Base-by-base conservation (phyloP, 1,140 invertebrate species). In the Hylaeus anthracinus region DNA sequence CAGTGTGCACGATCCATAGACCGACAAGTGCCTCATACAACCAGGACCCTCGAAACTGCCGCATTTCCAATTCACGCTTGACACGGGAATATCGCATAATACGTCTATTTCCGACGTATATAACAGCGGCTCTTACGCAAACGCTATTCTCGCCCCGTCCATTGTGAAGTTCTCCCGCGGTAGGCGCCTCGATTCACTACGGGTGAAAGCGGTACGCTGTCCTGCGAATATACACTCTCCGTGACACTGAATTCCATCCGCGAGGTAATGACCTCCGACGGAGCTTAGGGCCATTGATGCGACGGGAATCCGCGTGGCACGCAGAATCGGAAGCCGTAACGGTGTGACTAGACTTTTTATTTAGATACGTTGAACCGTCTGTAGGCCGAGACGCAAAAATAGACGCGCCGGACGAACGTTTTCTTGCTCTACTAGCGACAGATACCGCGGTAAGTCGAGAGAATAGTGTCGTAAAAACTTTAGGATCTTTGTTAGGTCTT, bases 1-100 rank as follows among this genome's bases (percentile, higher is more conserved):
- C 26, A 26, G 26, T 41, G 45, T 14, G 60, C 58, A 45, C 6
- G 3, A 0, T 5, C 45, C 60, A 58, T 58, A 58, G 8, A 55
- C 58, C 45, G 55, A 70, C 43, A 48, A 48, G 64, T 26, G 43
- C 14, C 5, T 12, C 43, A 15, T 41, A 6, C 9, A 15, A 5
- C 43, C 43, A 14, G 37, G 74, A 14, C 45, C 26, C 70, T 73
- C 70, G 69, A 65, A 65, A 72, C 41, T 45, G 43, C 53, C 76
- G 39, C 70, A 56, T 79, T 79, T 79, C 77, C 70, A 79, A 79
- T 79, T 79, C 70, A 39, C 60, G 53, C 67, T 70, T 37, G 51
- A 70, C 55, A 56, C 70, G 53, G 48, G 69, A 72, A 48, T 26
- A 73, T 73, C 64, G 61, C 61, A 63, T 66, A 73, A 79, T 73